Evolutionary conservation across 2,113 vertebrate genomes (phyloP).

Genomic region (Malurus elegans): DNA sequence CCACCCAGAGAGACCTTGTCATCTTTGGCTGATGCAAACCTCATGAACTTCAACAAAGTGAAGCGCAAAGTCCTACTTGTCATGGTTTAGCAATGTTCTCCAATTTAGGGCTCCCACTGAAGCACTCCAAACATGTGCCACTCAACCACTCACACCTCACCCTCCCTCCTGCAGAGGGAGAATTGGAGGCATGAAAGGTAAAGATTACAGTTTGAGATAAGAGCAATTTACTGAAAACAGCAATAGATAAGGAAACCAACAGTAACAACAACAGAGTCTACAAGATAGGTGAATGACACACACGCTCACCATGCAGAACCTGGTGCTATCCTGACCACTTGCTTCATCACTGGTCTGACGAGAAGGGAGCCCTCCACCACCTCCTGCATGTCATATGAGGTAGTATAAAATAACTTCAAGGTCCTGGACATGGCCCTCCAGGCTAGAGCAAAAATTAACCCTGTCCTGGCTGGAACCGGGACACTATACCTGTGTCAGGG

Average conservation of each 20-base stretch:
- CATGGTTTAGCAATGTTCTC: not conserved
- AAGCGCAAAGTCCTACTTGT: not conserved
- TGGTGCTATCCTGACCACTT: not conserved
- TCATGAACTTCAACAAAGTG: too few species aligned
- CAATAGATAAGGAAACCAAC: not conserved
- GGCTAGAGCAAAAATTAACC: not conserved
- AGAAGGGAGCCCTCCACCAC: not conserved
- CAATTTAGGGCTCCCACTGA: not conserved
- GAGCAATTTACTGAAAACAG: not conserved
- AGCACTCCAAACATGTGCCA: not conserved
- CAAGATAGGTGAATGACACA: not conserved
- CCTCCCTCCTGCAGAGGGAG: not conserved
- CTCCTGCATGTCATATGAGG: not conserved
- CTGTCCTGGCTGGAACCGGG: not conserved
- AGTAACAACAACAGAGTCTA: not conserved
- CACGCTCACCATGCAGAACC: not conserved
- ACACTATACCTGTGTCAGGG: not conserved
- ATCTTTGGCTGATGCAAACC: not conserved
- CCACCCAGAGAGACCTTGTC: not conserved
- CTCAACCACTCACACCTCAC: not conserved
- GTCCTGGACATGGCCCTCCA: not conserved
- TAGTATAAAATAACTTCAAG: not conserved
- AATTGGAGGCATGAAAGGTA: not conserved
- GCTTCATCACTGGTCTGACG: not conserved
- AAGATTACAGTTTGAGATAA: not conserved